Percentiles rank a stretch among this genome's conserved stretches.
phyloP scores from a whole-genome alignment of 2,113 vertebrate species.

The Chunga burmeisteri region DNA sequence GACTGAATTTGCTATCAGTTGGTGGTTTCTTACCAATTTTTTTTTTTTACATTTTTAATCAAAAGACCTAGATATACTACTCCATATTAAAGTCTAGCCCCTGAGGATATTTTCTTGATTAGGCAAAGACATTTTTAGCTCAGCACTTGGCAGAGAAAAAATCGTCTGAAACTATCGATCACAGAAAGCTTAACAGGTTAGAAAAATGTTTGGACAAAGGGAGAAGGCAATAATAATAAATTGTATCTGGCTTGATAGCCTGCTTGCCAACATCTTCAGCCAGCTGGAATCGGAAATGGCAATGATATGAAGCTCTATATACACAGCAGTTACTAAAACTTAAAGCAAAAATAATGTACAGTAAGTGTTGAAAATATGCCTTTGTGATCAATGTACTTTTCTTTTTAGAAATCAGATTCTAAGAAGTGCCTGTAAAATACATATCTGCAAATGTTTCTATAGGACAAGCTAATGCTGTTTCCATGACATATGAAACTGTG shows the following conservation, averaged over 20 bases:
- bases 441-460: neutral
- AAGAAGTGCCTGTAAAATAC: neutral
- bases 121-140: conserved; percentile 1
- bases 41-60: neutral
- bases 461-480: neutral
- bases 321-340: neutral
- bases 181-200: neutral
- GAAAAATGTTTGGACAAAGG: conserved; percentile 44
- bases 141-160: conserved; percentile 35
- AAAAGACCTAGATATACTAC: neutral
- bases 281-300: neutral
- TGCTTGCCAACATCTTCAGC: conserved; percentile 5
- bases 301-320: neutral
- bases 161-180: neutral
- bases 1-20: neutral
- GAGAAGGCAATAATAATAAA: conserved; percentile 19
- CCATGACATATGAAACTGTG: neutral
- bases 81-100: neutral
- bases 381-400: neutral
- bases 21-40: neutral
- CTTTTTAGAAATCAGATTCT: neutral
- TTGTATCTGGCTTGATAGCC: conserved; percentile 12
- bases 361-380: neutral
- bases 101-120: neutral
- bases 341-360: neutral